A percentile compares a stretch with the other conserved stretches of the same genome.
phyloP scores from a whole-genome alignment of 2,888 invertebrate genomes.

The Hyppa rectilinea region DNA sequence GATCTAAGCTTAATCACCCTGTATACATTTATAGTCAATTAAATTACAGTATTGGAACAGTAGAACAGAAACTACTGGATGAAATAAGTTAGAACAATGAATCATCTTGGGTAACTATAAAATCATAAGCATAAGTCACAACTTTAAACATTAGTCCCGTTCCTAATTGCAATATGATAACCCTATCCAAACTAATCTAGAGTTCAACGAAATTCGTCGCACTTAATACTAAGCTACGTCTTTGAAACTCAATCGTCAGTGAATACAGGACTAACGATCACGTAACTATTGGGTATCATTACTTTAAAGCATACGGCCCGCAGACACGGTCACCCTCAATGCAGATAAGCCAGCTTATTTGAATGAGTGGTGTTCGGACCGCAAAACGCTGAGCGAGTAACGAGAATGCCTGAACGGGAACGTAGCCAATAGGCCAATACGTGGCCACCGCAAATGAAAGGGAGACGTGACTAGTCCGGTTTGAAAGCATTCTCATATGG shows the following conservation, averaged over 20 bases:
- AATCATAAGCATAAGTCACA: conserved; percentile 35
- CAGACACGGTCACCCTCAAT: conserved; percentile 57
- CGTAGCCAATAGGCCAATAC: conserved; percentile 69
- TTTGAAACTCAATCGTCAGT: conserved; percentile 34
- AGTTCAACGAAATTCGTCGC: conserved; percentile 39
- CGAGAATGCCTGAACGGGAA: conserved; percentile 60
- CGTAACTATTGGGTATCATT: conserved; percentile 50
- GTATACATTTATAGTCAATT: conserved; percentile 25
- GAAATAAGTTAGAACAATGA: conserved; percentile 17
- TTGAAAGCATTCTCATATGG: conserved; percentile 35
- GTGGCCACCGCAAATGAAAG: conserved; percentile 75
- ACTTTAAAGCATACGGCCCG: conserved; percentile 40
- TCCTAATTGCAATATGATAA: conserved; percentile 36
- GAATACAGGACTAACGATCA: conserved; percentile 46
- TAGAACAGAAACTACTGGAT: background rate
- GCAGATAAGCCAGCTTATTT: conserved; percentile 76
- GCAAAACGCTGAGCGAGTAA: conserved; percentile 74
- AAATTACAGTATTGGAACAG: conserved; percentile 30
- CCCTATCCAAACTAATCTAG: conserved; percentile 11
- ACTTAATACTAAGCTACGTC: conserved; percentile 27
- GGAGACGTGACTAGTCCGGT: conserved; percentile 70
- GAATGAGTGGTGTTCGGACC: conserved; percentile 75
- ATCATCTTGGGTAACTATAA: conserved; percentile 18
- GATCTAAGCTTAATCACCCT: conserved; percentile 16
- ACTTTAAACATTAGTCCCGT: conserved; percentile 39